phyloP scores from a whole-genome alignment of 2,888 invertebrate species.

The Nasonovia ribisnigri region DNA sequence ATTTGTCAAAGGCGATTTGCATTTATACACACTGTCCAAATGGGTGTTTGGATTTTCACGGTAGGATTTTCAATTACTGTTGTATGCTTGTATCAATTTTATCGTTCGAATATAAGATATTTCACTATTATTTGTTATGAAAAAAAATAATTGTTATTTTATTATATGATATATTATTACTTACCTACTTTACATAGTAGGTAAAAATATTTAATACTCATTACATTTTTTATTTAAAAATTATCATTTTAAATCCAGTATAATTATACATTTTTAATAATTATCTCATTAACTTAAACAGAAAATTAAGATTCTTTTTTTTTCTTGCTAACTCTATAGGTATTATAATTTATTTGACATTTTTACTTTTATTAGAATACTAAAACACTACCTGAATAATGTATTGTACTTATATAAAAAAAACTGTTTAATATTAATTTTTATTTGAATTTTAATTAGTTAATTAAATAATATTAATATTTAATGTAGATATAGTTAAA shows the following conservation, averaged over 20 bases:
- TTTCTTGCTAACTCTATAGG: not conserved
- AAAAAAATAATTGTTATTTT: not conserved
- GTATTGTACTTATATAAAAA: not conserved
- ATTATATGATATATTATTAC: too few relatives aligned
- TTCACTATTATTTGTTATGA: not conserved
- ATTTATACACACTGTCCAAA: slow-evolving; percentile 51
- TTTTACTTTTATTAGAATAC: not conserved
- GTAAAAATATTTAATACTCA: too few relatives aligned
- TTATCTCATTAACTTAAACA: not conserved
- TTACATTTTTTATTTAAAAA: too few relatives aligned
- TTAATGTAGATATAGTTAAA: not conserved
- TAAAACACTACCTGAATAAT: not conserved
- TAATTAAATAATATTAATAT: not conserved
- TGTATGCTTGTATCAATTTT: not conserved
- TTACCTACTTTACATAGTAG: too few relatives aligned
- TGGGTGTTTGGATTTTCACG: slow-evolving; percentile 65
- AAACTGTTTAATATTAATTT: not conserved
- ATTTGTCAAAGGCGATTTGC: slow-evolving; percentile 69
- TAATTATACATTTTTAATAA: too few relatives aligned
- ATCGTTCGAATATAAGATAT: not conserved
- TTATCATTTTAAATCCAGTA: too few relatives aligned
- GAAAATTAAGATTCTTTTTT: not conserved
- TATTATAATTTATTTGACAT: not conserved
- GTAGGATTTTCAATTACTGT: not conserved
- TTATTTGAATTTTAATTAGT: not conserved